Conservation (phyloP, 2,797 vertebrate species). For the Paedocypris micromegethes region DNA sequence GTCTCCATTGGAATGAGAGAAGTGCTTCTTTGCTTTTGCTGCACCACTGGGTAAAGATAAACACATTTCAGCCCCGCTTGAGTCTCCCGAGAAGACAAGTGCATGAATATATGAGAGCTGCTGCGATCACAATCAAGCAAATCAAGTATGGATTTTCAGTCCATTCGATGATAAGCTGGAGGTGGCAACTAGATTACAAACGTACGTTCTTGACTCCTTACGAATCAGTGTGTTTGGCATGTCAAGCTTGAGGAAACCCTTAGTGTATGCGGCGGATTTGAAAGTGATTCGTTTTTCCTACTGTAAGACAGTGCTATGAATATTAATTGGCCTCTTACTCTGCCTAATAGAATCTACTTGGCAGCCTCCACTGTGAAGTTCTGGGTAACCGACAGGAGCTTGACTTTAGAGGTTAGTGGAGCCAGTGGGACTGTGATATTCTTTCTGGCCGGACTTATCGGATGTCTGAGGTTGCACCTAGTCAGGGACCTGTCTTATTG, state of each 20-base stretch:
- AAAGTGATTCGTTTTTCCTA: not conserved
- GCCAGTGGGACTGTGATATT: constrained; percentile 14
- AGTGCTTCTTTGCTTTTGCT: constrained; percentile 40
- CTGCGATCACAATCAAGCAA: constrained; percentile 46
- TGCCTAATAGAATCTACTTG: constrained; percentile 23
- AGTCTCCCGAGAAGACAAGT: constrained; percentile 10
- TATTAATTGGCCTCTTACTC: constrained; percentile 27
- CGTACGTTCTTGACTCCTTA: not conserved
- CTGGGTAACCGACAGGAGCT: constrained; percentile 28
- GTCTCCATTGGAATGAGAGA: constrained; percentile 43
- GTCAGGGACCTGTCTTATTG: constrained; percentile 30
- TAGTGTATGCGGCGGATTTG: not conserved
- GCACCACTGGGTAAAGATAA: constrained; percentile 42
- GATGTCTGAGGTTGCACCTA: constrained; percentile 26
- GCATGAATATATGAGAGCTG: constrained; percentile 28
- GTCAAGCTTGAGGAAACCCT: not conserved
- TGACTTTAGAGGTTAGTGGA: constrained; percentile 28
- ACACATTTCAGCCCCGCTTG: constrained; percentile 29
- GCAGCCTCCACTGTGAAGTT: constrained; percentile 14
- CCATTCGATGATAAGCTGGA: constrained; percentile 25
- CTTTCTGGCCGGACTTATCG: constrained; percentile 36
- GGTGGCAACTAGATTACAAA: constrained; percentile 9
- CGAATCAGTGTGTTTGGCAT: not conserved
- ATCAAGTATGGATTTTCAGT: constrained; percentile 45
- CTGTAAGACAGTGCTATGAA: constrained; percentile 5